phyloP scores from a whole-genome alignment of 2,888 invertebrate species.

The Hydrotaea cyrtoneurina region DNA sequence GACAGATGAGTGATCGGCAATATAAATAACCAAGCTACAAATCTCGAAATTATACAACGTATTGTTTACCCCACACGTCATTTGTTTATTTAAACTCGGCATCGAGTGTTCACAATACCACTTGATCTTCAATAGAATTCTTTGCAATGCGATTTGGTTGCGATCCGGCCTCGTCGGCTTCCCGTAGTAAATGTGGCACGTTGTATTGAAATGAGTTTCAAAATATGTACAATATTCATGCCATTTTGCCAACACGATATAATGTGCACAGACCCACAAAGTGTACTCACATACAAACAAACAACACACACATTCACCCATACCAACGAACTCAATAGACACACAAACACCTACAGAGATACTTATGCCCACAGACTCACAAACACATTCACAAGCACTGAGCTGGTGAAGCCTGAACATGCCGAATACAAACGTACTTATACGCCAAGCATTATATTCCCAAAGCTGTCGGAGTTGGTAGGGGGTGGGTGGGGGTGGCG shows the following conservation, averaged over 20 bases:
- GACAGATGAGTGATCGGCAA: too few species aligned
- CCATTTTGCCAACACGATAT: conserved; percentile 57
- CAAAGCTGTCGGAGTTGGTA: conserved; percentile 1
- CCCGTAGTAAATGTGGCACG: conserved; percentile 50
- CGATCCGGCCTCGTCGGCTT: not conserved
- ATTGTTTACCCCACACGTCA: too few species aligned
- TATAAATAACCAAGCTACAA: too few species aligned
- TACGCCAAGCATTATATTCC: conserved; percentile 43
- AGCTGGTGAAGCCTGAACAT: conserved; percentile 1
- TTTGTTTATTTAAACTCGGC: too few species aligned
- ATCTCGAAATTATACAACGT: too few species aligned
- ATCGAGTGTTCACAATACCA: too few species aligned
- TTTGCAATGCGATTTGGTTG: not conserved
- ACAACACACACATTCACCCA: not conserved
- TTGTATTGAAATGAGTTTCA: conserved; percentile 54
- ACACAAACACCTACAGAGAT: not conserved
- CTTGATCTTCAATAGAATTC: not conserved
- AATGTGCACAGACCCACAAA: conserved; percentile 42
- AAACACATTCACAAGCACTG: not conserved
- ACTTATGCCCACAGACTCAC: not conserved
- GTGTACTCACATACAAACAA: conserved; percentile 2
- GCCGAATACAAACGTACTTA: conserved; percentile 31
- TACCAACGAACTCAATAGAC: conserved; percentile 11
- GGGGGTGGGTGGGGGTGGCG: not conserved
- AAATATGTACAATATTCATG: conserved; percentile 55